Percentiles rank a stretch among this genome's conserved stretches.
Conservation (phyloP, 2,113 vertebrate genomes). For the Microtus pennsylvanicus region DNA sequence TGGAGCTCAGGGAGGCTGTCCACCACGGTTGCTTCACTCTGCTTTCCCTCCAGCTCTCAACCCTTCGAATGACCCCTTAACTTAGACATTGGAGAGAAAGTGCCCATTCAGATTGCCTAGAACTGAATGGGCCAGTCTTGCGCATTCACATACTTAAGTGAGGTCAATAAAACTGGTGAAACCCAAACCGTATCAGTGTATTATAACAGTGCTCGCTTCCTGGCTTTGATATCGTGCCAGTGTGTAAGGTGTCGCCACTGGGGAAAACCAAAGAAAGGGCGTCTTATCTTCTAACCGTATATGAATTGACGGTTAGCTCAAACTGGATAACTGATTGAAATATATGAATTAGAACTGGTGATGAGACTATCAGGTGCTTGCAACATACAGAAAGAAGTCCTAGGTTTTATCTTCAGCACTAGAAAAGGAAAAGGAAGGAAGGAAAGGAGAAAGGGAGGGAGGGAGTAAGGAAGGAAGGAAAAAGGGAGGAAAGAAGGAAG, state of each 20-base stretch:
- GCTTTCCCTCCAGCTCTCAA: background rate
- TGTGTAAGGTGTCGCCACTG: background rate
- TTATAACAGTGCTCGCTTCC: background rate
- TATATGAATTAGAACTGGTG: background rate
- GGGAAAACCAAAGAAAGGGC: background rate
- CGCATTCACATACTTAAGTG: background rate
- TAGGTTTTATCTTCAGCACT: background rate
- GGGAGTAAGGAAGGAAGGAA: too few species aligned
- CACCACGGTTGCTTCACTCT: background rate
- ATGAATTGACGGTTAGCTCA: background rate
- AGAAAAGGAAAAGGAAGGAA: background rate
- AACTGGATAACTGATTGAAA: constrained; percentile 28
- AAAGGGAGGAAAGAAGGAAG: too few species aligned
- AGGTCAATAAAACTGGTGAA: background rate
- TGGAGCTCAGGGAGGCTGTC: background rate
- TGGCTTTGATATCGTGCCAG: background rate
- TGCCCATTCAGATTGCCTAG: constrained; percentile 17
- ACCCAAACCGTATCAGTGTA: background rate
- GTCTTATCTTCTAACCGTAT: background rate
- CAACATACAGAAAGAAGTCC: background rate
- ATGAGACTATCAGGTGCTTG: background rate
- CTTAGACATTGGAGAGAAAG: background rate
- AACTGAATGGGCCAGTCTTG: background rate
- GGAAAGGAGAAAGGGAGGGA: too few species aligned
- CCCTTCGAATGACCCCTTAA: background rate